A percentile compares a stretch with the other conserved stretches of the same genome.
phyloP scores from a whole-genome alignment of 2,797 vertebrate species.

The Diceros bicornis region DNA sequence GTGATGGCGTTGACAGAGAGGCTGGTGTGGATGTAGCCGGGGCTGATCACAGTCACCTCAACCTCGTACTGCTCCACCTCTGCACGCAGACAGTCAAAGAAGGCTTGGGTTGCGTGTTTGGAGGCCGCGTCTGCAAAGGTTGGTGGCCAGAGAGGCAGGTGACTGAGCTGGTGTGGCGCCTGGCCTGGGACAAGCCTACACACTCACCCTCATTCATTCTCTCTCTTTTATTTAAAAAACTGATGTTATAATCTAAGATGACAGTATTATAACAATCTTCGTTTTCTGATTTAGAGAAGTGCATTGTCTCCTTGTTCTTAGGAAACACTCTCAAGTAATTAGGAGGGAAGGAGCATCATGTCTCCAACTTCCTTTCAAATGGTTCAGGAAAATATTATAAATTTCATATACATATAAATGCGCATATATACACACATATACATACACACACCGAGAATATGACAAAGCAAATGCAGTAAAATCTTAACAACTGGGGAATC shows the following conservation, averaged over 20 bases:
- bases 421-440: no score
- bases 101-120: slow-evolving; percentile 97
- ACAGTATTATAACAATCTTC: background rate
- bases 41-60: slow-evolving; percentile 95
- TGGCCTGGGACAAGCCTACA: background rate
- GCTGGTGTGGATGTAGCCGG: slow-evolving; percentile 96
- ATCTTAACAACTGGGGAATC: background rate
- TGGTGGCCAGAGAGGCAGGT: background rate
- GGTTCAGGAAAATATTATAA: background rate
- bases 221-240: background rate
- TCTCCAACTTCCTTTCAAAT: slow-evolving; percentile 15
- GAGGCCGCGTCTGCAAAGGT: slow-evolving; percentile 94
- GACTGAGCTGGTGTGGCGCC: background rate
- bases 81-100: slow-evolving; percentile 97
- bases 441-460: background rate
- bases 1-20: slow-evolving; percentile 96
- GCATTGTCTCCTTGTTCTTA: background rate
- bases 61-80: slow-evolving; percentile 93
- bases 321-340: background rate
- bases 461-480: background rate
- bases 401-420: background rate
- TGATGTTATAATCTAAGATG: background rate
- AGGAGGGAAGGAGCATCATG: background rate
- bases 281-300: background rate
- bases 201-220: background rate